Evolutionary conservation across 2,888 invertebrate genomes (phyloP).

Genomic region (Steromphala cineraria): DNA sequence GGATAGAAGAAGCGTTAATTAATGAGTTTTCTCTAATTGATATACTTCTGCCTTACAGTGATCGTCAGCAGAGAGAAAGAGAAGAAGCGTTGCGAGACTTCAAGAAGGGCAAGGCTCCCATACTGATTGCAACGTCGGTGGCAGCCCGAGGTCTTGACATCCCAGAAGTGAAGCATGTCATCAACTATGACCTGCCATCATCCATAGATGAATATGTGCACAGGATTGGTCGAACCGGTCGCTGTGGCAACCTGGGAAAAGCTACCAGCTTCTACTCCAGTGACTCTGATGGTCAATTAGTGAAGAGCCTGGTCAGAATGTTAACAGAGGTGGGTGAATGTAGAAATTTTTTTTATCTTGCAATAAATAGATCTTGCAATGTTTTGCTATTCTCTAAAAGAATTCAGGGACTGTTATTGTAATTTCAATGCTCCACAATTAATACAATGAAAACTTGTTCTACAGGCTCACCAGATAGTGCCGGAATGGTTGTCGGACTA

Average conservation of each 20-base stretch:
- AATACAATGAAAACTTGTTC: background rate
- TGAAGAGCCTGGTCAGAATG: constrained; percentile 82
- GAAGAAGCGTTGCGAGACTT: constrained; percentile 87
- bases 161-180: constrained; percentile 98
- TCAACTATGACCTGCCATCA: constrained; percentile 98
- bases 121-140: constrained; percentile 95
- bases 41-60: constrained; percentile 72
- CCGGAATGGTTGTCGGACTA: constrained; percentile 84
- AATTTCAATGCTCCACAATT: too few species aligned
- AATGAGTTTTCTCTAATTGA: too few species aligned
- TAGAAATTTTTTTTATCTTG: background rate
- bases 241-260: constrained; percentile 96
- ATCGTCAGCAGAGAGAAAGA: constrained; percentile 84
- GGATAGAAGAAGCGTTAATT: too few species aligned
- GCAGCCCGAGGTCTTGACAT: constrained; percentile 90
- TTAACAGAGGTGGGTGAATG: constrained; percentile 79
- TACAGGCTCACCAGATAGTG: constrained; percentile 84
- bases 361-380: background rate
- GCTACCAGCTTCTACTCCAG: constrained; percentile 63
- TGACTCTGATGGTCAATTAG: constrained; percentile 79
- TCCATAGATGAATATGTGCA: constrained; percentile 99
- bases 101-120: constrained; percentile 83
- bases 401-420: background rate
- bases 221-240: constrained; percentile 97
- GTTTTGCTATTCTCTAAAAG: background rate